phyloP scores from a whole-genome alignment of 2,113 vertebrate species.

The Grammomys surdaster region DNA sequence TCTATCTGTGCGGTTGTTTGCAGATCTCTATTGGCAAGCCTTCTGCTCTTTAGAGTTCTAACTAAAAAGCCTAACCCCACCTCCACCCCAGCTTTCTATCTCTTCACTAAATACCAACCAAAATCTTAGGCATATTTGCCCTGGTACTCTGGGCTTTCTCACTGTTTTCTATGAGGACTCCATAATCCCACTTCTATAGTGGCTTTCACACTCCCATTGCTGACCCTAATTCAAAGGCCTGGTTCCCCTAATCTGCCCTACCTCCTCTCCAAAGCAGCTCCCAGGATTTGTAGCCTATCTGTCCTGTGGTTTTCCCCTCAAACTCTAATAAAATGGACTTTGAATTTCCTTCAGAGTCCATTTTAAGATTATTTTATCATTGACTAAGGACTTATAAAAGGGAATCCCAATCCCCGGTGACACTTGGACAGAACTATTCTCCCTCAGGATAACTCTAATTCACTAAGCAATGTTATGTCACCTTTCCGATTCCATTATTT shows the following conservation, averaged over 20 bases:
- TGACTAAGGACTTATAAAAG: background rate
- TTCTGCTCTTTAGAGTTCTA: background rate
- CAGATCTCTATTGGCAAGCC: too few species aligned
- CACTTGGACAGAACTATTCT: background rate
- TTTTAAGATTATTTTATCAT: background rate
- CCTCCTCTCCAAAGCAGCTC: background rate
- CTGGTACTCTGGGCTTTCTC: background rate
- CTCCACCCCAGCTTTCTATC: background rate
- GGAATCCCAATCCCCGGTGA: background rate
- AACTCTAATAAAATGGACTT: background rate
- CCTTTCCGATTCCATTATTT: conserved; percentile 30
- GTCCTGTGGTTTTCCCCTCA: background rate
- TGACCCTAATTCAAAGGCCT: background rate
- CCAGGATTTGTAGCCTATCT: background rate
- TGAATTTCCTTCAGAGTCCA: background rate
- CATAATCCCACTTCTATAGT: background rate
- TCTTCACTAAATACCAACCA: background rate
- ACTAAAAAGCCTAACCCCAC: background rate
- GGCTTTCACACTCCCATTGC: background rate
- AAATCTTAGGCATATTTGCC: background rate
- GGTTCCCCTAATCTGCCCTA: background rate
- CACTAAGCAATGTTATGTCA: background rate
- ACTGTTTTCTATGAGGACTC: background rate
- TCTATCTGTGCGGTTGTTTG: background rate
- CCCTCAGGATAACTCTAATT: background rate